These are phyloP conservation scores for Gerris buenoi DNA, from an alignment of 1,140 invertebrate species.

Conservation along the genomic window DNA sequence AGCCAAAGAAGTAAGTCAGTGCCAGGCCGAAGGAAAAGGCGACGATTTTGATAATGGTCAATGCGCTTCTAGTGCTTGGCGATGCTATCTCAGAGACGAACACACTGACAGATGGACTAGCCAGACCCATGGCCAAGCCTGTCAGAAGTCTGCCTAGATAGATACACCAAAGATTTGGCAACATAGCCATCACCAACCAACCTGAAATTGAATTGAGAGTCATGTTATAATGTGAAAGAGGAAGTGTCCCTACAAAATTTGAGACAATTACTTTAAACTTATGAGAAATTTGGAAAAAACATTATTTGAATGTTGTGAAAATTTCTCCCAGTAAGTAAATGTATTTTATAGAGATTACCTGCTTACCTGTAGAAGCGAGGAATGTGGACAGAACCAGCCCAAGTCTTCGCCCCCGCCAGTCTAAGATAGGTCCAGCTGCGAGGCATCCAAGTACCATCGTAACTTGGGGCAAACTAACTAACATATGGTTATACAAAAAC, in stretches of 20 bases:
- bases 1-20: neutral
- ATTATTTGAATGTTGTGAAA: too few species aligned
- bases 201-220: too few species aligned
- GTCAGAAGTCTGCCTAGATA: constrained; percentile 1
- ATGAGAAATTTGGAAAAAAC: too few species aligned
- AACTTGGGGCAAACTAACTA: constrained; percentile 1
- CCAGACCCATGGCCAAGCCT: neutral
- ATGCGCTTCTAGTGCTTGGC: neutral
- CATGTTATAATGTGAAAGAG: too few species aligned
- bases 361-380: neutral
- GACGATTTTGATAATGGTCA: neutral
- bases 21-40: constrained; percentile 5
- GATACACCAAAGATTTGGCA: neutral
- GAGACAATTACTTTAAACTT: too few species aligned
- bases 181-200: neutral
- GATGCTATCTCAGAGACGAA: constrained; percentile 4
- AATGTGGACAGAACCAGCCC: neutral
- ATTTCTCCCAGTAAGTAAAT: too few species aligned
- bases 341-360: too few species aligned
- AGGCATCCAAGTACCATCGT: constrained; percentile 1
- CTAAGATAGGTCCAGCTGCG: neutral
- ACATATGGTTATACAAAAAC: neutral
- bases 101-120: neutral
- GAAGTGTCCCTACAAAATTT: too few species aligned
- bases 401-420: neutral